These are phyloP conservation scores for Xyrauchen texanus DNA, from an alignment of 2,113 vertebrate genomes.

Conservation along the genomic window DNA sequence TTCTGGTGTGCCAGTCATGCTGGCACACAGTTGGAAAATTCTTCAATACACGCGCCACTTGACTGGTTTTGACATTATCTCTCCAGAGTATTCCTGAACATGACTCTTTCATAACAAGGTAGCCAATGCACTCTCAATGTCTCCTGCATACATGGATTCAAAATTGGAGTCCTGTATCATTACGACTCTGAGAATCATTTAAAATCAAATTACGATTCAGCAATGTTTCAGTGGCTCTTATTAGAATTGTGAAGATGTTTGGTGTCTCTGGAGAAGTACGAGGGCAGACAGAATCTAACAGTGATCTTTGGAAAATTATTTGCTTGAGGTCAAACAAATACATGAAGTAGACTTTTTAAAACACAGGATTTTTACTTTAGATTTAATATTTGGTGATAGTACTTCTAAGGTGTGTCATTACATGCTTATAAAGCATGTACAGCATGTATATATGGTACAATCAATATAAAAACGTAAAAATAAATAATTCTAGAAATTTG, in stretches of 20 bases:
- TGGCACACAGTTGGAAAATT: slow-evolving; percentile 12
- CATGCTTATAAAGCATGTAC: too few relatives aligned
- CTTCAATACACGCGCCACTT: slow-evolving; percentile 4
- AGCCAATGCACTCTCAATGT: slow-evolving; percentile 2
- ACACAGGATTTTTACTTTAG: neutral
- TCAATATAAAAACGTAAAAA: too few relatives aligned
- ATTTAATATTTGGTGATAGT: too few relatives aligned
- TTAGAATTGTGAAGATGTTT: slow-evolving; percentile 37
- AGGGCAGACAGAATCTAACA: slow-evolving; percentile 1
- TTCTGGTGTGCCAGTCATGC: neutral
- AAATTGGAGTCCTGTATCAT: slow-evolving; percentile 29
- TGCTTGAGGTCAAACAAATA: slow-evolving; percentile 25
- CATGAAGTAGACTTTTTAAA: neutral
- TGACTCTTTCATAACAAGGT: slow-evolving; percentile 20
- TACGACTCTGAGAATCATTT: slow-evolving; percentile 25
- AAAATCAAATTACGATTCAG: slow-evolving; percentile 50
- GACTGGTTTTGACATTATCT: slow-evolving; percentile 40
- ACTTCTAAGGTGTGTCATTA: too few relatives aligned
- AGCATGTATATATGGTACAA: too few relatives aligned
- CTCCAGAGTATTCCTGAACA: slow-evolving; percentile 24
- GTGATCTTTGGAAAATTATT: neutral
- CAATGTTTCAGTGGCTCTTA: slow-evolving; percentile 26
- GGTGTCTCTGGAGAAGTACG: slow-evolving; percentile 31
- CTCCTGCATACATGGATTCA: neutral
- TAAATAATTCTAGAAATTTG: too few relatives aligned